These are phyloP conservation scores for Thymelicus sylvestris DNA, from an alignment of 2,888 invertebrate species.

Conservation along the genomic window DNA sequence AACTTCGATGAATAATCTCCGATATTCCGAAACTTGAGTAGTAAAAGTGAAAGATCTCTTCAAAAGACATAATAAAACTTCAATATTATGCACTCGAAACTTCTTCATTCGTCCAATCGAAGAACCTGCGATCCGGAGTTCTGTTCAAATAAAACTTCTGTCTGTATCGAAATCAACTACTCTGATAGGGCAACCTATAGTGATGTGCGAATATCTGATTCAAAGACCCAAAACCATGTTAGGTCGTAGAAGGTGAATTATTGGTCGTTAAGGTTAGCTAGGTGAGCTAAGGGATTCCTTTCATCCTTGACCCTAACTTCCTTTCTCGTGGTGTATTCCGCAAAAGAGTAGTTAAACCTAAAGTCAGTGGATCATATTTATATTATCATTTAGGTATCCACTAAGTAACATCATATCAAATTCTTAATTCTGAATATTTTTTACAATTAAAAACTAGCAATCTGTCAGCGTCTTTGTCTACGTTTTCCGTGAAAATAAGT, in stretches of 20 bases:
- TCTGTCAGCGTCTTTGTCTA: too few relatives aligned
- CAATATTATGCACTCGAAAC: slow-evolving; percentile 53
- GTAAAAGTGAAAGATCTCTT: slow-evolving; percentile 24
- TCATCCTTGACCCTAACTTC: too few relatives aligned
- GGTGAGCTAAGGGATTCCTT: too few relatives aligned
- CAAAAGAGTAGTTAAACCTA: background rate
- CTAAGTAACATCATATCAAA: too few relatives aligned
- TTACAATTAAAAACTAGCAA: too few relatives aligned
- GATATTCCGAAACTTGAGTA: slow-evolving; percentile 7
- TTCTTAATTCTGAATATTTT: too few relatives aligned
- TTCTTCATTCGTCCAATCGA: slow-evolving; percentile 48
- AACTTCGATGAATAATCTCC: slow-evolving; percentile 25
- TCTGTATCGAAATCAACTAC: slow-evolving; percentile 22
- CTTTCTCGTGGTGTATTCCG: background rate
- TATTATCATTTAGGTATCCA: too few relatives aligned
- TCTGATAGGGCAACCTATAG: background rate
- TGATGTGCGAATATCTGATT: background rate
- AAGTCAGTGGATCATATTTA: too few relatives aligned
- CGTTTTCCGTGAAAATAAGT: too few relatives aligned
- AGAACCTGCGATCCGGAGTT: slow-evolving; percentile 41
- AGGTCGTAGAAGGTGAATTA: too few relatives aligned
- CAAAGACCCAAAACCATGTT: too few relatives aligned
- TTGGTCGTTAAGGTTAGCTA: too few relatives aligned
- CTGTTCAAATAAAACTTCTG: slow-evolving; percentile 42
- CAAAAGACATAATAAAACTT: slow-evolving; percentile 33